A percentile compares a stretch with the other conserved stretches of the same genome.
Conservation (phyloP, 1,140 invertebrate species). For the Megathymus violae region DNA sequence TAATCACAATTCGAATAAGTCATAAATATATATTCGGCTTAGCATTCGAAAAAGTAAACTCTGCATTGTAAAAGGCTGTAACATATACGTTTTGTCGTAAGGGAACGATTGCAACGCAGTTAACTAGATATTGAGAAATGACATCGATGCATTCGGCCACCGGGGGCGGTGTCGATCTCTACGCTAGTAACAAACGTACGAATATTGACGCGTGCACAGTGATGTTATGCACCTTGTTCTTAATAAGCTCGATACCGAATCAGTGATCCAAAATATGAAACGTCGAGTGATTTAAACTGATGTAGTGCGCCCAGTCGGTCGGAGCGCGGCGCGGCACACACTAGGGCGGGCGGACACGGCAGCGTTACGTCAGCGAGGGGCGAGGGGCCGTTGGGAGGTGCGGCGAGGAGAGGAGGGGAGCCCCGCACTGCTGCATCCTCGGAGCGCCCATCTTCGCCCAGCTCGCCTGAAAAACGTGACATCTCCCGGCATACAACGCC, state of each 20-base stretch:
- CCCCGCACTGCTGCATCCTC: no score
- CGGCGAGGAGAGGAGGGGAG: no score
- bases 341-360: slow-evolving; percentile 78
- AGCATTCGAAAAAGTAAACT: background rate
- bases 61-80: slow-evolving; percentile 14
- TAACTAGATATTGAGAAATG: slow-evolving; percentile 67
- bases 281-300: slow-evolving; percentile 75
- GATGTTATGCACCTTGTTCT: slow-evolving; percentile 68
- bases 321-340: slow-evolving; percentile 79
- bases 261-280: slow-evolving; percentile 69
- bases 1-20: slow-evolving; percentile 6
- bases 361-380: slow-evolving; percentile 82
- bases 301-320: slow-evolving; percentile 64
- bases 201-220: slow-evolving; percentile 56
- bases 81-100: slow-evolving; percentile 46
- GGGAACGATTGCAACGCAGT: slow-evolving; percentile 66
- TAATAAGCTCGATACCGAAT: slow-evolving; percentile 63
- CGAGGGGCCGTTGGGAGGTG: no score
- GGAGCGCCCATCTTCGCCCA: no score
- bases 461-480: slow-evolving; percentile 70
- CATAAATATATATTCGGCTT: background rate
- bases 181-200: slow-evolving; percentile 46
- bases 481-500: slow-evolving; percentile 53
- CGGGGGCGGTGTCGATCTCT: slow-evolving; percentile 56
- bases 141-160: slow-evolving; percentile 68